Evolutionary conservation across 2,113 vertebrate genomes (phyloP).

Genomic region (Equus przewalskii): DNA sequence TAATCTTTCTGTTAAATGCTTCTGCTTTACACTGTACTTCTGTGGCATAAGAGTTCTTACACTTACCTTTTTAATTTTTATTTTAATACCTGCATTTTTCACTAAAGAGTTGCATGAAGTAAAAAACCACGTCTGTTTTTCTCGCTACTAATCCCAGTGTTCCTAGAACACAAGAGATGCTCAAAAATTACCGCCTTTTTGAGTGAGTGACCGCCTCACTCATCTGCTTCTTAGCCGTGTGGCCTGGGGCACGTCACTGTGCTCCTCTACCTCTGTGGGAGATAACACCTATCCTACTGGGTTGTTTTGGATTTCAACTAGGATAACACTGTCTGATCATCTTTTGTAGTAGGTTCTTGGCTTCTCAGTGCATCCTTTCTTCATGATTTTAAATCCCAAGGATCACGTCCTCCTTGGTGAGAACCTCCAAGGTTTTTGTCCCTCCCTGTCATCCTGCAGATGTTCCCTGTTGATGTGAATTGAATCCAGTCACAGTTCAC

Average conservation of each 20-base stretch:
- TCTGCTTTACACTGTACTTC: constrained; percentile 8
- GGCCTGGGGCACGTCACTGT: no score
- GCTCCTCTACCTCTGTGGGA: not conserved
- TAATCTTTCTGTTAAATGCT: constrained; percentile 34
- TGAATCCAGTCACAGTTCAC: constrained; percentile 13
- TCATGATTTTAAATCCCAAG: not conserved
- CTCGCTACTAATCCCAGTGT: not conserved
- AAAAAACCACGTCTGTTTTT: not conserved
- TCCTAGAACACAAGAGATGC: not conserved
- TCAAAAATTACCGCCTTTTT: not conserved
- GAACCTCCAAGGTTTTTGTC: not conserved
- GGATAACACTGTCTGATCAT: not conserved
- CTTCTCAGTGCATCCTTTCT: not conserved
- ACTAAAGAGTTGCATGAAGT: not conserved
- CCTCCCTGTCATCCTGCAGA: not conserved
- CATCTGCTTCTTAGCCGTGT: not conserved
- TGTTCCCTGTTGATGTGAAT: not conserved
- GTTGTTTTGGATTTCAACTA: not conserved
- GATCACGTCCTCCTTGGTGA: not conserved
- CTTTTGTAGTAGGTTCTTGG: not conserved
- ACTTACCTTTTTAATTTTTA: not conserved
- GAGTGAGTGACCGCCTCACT: not conserved
- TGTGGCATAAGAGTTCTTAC: not conserved
- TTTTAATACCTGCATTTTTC: constrained; percentile 36
- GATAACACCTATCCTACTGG: not conserved